A percentile compares a stretch with the other conserved stretches of the same genome.
Evolutionary conservation across 1,140 invertebrate species (phyloP).

Genomic region (Pygmarrhopalites habei): DNA sequence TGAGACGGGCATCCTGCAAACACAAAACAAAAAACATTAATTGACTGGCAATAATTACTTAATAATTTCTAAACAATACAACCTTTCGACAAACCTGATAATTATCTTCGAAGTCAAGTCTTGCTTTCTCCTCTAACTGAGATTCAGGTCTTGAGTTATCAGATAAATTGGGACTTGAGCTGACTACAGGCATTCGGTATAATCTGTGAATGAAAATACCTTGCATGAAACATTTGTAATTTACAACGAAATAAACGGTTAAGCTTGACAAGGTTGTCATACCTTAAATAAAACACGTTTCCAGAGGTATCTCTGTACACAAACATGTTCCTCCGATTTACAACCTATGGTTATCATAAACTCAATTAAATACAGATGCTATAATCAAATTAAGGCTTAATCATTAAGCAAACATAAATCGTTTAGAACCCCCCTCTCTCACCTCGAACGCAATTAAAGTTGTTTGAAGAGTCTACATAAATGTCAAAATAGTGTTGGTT

Average conservation of each 20-base stretch:
- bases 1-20: background rate
- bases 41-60: background rate
- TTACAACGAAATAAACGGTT: too few species aligned
- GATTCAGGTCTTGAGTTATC: background rate
- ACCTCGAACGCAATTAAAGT: slow-evolving; percentile 64
- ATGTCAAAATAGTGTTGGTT: slow-evolving; percentile 40
- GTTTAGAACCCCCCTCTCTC: too few species aligned
- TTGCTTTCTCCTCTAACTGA: background rate
- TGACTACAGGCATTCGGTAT: slow-evolving; percentile 17
- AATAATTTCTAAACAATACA: background rate
- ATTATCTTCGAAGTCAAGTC: background rate
- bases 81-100: background rate
- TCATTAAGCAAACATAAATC: too few species aligned
- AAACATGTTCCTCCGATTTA: slow-evolving; percentile 73
- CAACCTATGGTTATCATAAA: too few species aligned
- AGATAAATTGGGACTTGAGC: background rate
- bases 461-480: slow-evolving; percentile 52
- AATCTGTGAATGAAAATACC: too few species aligned
- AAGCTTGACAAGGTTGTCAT: too few species aligned
- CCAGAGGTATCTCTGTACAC: slow-evolving; percentile 61
- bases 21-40: background rate
- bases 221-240: too few species aligned
- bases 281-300: slow-evolving; percentile 64
- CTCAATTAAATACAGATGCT: too few species aligned
- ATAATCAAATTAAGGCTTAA: too few species aligned